These are phyloP conservation scores for Ennomos quercinarius DNA, from an alignment of 2,888 invertebrate genomes.

Conservation along the genomic window DNA sequence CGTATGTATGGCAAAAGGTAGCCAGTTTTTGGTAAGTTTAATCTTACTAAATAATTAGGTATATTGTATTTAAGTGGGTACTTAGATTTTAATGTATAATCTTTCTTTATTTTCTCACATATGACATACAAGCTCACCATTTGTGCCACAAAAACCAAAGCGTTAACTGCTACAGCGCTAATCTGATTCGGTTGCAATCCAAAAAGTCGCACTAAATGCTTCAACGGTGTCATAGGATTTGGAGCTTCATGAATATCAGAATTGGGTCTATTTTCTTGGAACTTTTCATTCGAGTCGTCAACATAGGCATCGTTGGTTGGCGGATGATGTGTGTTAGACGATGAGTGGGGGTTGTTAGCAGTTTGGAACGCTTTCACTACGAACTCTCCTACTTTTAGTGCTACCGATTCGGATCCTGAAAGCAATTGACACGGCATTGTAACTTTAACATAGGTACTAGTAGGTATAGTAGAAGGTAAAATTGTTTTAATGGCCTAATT, in stretches of 20 bases:
- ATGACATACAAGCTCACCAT: constrained; percentile 84
- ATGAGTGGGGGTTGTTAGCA: constrained; percentile 47
- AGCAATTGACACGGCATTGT: constrained; percentile 21
- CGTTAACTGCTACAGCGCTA: constrained; percentile 93
- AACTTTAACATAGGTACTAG: too few species aligned
- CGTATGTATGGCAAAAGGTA: too few species aligned
- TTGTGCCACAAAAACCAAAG: constrained; percentile 93
- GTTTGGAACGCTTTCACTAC: constrained; percentile 76
- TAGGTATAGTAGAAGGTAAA: too few species aligned
- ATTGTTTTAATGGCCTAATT: too few species aligned
- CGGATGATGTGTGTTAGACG: constrained; percentile 44
- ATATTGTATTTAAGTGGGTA: too few species aligned
- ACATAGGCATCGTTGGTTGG: constrained; percentile 44
- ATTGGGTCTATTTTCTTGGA: constrained; percentile 52
- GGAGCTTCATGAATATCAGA: constrained; percentile 78
- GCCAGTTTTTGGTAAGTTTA: too few species aligned
- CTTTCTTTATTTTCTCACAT: too few species aligned
- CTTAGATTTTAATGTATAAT: too few species aligned
- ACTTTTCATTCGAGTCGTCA: constrained; percentile 34
- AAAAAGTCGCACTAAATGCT: constrained; percentile 87
- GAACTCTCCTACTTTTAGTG: constrained; percentile 77
- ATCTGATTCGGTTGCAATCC: constrained; percentile 91
- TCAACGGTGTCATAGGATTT: constrained; percentile 73
- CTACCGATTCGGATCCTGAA: constrained; percentile 77
- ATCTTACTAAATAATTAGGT: too few species aligned